Percentiles rank a stretch among this genome's conserved stretches.
Evolutionary conservation across 2,888 invertebrate genomes (phyloP).

Genomic region (Drosophila niveifrons): DNA sequence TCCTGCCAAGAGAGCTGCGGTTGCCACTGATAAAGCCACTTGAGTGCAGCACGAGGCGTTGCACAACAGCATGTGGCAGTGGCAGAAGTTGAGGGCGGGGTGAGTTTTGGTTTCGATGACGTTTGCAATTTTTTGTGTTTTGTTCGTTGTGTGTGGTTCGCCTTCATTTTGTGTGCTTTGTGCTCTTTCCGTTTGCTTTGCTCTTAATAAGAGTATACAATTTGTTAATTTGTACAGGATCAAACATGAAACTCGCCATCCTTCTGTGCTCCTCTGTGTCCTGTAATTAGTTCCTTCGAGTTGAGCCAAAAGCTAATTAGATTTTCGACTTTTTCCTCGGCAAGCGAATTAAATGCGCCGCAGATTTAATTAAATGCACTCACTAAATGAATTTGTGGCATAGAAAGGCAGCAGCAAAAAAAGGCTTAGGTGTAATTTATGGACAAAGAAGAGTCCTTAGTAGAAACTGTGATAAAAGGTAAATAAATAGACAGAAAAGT

Average conservation of each 20-base stretch:
- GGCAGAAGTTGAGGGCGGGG: slow-evolving; percentile 2
- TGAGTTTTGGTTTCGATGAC: slow-evolving; percentile 72
- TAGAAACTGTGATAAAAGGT: background rate
- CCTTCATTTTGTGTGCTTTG: slow-evolving; percentile 49
- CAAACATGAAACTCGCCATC: slow-evolving; percentile 66
- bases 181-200: slow-evolving; percentile 75
- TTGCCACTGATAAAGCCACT: slow-evolving; percentile 83
- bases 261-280: slow-evolving; percentile 24
- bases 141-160: slow-evolving; percentile 18
- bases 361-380: slow-evolving; percentile 73
- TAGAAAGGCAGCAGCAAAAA: slow-evolving; percentile 33
- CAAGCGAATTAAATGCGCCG: slow-evolving; percentile 73
- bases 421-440: slow-evolving; percentile 56
- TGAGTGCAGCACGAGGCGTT: slow-evolving; percentile 72
- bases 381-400: slow-evolving; percentile 63
- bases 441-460: background rate
- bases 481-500: background rate
- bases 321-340: slow-evolving; percentile 58
- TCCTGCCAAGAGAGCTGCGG: slow-evolving; percentile 65
- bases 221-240: slow-evolving; percentile 82
- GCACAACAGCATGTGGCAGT: background rate
- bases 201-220: slow-evolving; percentile 78
- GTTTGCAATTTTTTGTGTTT: slow-evolving; percentile 74
- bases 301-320: slow-evolving; percentile 70
- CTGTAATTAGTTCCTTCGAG: slow-evolving; percentile 68